Evolutionary conservation across 2,113 vertebrate genomes (phyloP), one percentile per base, ranked within the genome.

Genomic region (Sterrhoptilus dennistouni): DNA sequence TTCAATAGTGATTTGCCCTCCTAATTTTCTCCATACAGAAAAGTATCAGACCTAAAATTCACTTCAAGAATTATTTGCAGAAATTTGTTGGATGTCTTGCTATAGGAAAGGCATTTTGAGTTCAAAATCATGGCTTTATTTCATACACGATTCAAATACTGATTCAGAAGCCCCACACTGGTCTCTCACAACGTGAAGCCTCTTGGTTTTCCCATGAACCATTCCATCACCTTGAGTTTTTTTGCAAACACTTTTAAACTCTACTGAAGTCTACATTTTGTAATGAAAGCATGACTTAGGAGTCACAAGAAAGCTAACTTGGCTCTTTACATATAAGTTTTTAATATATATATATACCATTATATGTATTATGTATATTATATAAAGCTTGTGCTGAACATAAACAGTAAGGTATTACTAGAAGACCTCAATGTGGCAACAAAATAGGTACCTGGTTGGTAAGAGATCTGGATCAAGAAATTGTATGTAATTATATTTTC

Each of bases 301-400:
- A 65, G 18, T 35, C 56, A 75, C 42, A 66, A 35, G 25, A 36
- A 72, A 45, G 33, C 25, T 25, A 42, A 2, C 44, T 70, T 87
- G 8, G 3, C 44, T 57, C 54, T 69, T n/a, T 8, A 79, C 8
- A 28, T 8, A 13, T 0, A 49, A n/a, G 52, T 24, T 63, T 49
- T 40, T 2, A 0, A 9, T 28, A 64, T 24, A 64, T 2, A 44
- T 10, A 16, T 3, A 4, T n/a, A 71, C 33, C 6, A 50, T 27
- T n/a, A 18, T 38, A 68, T 21, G 9, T 25, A 25, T 27, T 40
- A 50, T 9, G 6, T 28, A 10, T 38, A n/a, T n/a, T 22, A 49
- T 5, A 53, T 15, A 86, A 79, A 83, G 19, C 21, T 90, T 83
- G 53, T 72, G 44, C 33, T 79, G 40, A 79, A 71, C 11, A 63